These are phyloP conservation scores for Heliothis peltigera DNA, from an alignment of 2,888 invertebrate species.

Conservation along the genomic window DNA sequence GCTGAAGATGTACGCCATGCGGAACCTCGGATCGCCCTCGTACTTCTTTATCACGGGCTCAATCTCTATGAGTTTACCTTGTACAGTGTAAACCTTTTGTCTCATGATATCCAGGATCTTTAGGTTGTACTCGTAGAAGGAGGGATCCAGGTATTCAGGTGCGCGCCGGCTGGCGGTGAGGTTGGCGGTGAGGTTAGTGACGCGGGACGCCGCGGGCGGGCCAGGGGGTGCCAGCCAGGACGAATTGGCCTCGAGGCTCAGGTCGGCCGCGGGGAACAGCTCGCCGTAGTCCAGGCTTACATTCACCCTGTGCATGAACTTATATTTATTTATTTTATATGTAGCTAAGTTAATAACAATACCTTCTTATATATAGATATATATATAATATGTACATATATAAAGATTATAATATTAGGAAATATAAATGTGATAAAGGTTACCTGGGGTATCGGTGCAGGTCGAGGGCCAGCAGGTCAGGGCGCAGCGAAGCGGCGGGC, in stretches of 20 bases:
- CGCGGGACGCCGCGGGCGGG: too few relatives aligned
- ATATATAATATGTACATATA: too few relatives aligned
- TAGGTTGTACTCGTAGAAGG: rapidly evolving
- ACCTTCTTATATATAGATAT: too few relatives aligned
- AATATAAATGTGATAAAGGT: not conserved
- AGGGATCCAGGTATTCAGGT: rapidly evolving
- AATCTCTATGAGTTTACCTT: constrained; percentile 59
- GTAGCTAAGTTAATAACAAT: too few relatives aligned
- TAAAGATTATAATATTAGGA: too few relatives aligned
- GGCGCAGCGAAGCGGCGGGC: not conserved
- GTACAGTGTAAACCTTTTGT: constrained; percentile 65
- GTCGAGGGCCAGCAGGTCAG: constrained; percentile 9
- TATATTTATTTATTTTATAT: too few relatives aligned
- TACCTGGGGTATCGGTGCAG: not conserved
- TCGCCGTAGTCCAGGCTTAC: constrained; percentile 44
- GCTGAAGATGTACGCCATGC: constrained; percentile 62
- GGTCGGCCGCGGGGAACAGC: not conserved
- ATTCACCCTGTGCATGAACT: constrained; percentile 27
- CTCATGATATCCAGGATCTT: constrained; percentile 64
- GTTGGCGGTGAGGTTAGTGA: not conserved
- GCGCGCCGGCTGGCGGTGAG: not conserved
- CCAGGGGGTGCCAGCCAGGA: too few relatives aligned
- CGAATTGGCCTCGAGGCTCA: too few relatives aligned
- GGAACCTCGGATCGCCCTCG: constrained; percentile 45
- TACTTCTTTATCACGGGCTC: constrained; percentile 44